These are phyloP conservation scores for Lepus europaeus DNA, from an alignment of 2,113 vertebrate species.

Conservation along the genomic window DNA sequence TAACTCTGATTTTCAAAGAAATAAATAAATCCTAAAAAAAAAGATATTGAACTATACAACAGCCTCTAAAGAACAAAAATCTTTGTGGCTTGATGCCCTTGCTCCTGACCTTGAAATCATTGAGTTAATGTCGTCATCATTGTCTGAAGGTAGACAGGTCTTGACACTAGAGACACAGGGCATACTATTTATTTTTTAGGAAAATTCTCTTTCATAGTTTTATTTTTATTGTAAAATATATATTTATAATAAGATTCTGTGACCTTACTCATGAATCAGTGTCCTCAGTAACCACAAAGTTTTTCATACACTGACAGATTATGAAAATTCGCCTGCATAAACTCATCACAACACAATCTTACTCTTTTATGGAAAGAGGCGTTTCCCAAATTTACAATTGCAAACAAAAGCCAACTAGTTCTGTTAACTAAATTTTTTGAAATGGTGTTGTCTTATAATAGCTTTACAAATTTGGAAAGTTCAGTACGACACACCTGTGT, in stretches of 20 bases:
- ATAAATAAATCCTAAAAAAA: too few species aligned
- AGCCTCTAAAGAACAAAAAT: background rate
- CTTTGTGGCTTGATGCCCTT: background rate
- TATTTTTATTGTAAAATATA: conserved; percentile 46
- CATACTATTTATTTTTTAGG: background rate
- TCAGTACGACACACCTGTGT: background rate
- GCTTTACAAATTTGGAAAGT: conserved; percentile 18
- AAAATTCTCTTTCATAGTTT: background rate
- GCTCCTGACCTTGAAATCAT: background rate
- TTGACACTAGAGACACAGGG: background rate
- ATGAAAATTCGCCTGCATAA: too few species aligned
- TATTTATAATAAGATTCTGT: background rate
- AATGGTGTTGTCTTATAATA: background rate
- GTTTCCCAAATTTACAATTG: background rate
- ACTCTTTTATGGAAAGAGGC: background rate
- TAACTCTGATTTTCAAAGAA: too few species aligned
- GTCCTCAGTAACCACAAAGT: background rate
- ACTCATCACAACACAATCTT: background rate
- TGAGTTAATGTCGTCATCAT: background rate
- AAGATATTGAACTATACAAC: too few species aligned
- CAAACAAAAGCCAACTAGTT: background rate
- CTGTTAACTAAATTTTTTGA: background rate
- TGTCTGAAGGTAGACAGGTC: background rate
- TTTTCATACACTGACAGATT: background rate
- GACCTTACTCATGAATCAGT: background rate